phyloP scores from a whole-genome alignment of 1,140 invertebrate species.

The Drosophila ironensis region DNA sequence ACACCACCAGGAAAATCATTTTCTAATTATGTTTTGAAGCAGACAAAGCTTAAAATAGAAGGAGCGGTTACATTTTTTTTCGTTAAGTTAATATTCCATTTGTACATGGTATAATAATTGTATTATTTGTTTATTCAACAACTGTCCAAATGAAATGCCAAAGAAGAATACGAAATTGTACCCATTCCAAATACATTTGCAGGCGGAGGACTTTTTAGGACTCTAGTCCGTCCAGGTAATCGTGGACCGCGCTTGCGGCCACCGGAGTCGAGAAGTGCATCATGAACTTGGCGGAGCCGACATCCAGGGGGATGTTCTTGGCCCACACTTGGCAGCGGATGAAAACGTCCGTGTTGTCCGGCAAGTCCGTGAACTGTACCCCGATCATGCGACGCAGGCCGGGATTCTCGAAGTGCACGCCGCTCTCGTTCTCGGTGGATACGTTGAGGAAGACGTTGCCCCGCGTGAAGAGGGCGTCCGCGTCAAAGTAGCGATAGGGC shows the following conservation, averaged over 20 bases:
- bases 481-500: slow-evolving; percentile 26
- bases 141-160: too few relatives aligned
- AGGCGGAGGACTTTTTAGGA: too few relatives aligned
- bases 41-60: too few relatives aligned
- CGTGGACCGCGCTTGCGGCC: background rate
- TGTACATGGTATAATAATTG: too few relatives aligned
- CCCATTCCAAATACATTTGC: too few relatives aligned
- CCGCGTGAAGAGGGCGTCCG: slow-evolving; percentile 16
- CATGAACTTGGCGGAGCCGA: slow-evolving; percentile 16
- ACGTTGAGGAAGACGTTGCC: background rate
- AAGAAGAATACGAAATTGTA: too few relatives aligned
- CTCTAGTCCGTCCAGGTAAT: background rate
- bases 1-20: too few relatives aligned
- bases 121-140: too few relatives aligned
- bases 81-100: too few relatives aligned
- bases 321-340: slow-evolving; percentile 47
- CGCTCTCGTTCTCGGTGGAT: slow-evolving; percentile 7
- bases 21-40: too few relatives aligned
- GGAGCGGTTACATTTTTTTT: too few relatives aligned
- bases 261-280: background rate
- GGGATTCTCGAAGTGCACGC: background rate
- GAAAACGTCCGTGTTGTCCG: slow-evolving; percentile 5
- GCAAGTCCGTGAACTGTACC: slow-evolving; percentile 19
- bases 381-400: slow-evolving; percentile 24
- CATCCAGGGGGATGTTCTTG: slow-evolving; percentile 39